These are phyloP conservation scores for Trichonephila clavata DNA, from an alignment of 1,140 invertebrate genomes.

Conservation along the genomic window DNA sequence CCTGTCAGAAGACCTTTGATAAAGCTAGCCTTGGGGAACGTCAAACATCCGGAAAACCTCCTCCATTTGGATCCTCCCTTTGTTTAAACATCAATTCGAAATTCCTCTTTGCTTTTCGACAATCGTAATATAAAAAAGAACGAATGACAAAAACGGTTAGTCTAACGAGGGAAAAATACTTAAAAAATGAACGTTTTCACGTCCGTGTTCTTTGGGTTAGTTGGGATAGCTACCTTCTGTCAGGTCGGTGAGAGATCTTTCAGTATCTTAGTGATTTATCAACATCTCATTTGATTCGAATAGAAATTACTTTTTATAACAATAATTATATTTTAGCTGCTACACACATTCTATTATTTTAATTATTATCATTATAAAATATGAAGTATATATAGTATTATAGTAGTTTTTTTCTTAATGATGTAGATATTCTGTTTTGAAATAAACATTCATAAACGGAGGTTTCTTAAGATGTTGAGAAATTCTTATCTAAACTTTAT, in stretches of 20 bases:
- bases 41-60: constrained; percentile 32
- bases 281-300: background rate
- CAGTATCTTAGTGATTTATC: too few species aligned
- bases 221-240: background rate
- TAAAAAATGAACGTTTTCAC: background rate
- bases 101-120: constrained; percentile 1
- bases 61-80: background rate
- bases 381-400: background rate
- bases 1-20: background rate
- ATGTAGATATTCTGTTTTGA: background rate
- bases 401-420: background rate
- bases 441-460: too few species aligned
- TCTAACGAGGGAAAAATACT: background rate
- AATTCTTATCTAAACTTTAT: too few species aligned
- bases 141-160: background rate
- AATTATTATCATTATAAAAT: background rate
- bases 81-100: constrained; percentile 19
- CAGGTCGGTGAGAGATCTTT: background rate
- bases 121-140: constrained; percentile 24
- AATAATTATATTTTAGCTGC: too few species aligned
- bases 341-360: background rate
- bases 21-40: background rate
- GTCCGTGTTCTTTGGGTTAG: background rate
- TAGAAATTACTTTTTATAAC: too few species aligned
- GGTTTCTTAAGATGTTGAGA: too few species aligned